Evolutionary conservation across 2,888 invertebrate species (phyloP).

Genomic region (Pharmacophagus antenor): DNA sequence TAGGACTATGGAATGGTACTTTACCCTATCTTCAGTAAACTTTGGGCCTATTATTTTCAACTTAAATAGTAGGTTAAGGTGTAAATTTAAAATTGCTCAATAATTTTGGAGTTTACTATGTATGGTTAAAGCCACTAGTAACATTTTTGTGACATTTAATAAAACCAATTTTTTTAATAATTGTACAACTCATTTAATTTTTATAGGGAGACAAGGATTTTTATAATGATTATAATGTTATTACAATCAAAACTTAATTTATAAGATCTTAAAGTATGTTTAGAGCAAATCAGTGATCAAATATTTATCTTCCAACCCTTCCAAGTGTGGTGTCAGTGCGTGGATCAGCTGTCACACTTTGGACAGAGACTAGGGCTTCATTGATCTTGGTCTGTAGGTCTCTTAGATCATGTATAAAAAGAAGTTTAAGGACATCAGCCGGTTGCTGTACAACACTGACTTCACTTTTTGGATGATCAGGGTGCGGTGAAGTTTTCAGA

Average conservation of each 20-base stretch:
- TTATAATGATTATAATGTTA: not conserved
- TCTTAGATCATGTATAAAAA: conserved; percentile 92
- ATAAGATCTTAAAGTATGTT: not conserved
- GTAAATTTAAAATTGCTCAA: no score
- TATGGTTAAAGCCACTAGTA: no score
- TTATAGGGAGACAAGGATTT: not conserved
- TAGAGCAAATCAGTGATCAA: not conserved
- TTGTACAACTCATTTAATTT: no score
- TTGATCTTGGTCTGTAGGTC: conserved; percentile 96
- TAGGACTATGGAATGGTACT: no score
- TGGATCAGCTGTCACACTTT: conserved; percentile 96
- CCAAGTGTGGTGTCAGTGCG: conserved; percentile 97
- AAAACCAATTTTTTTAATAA: no score
- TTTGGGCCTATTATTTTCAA: no score
- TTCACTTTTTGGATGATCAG: conserved; percentile 75
- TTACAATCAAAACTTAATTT: conserved; percentile 8
- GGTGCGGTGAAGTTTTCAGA: conserved; percentile 90
- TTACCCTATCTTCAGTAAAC: no score
- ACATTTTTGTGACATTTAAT: no score
- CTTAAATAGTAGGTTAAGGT: no score
- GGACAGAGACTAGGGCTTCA: conserved; percentile 95
- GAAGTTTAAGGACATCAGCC: conserved; percentile 86
- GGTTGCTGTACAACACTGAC: conserved; percentile 59
- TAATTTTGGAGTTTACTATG: no score
- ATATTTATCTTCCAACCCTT: conserved; percentile 87